These are phyloP conservation scores for Agapornis canus DNA, from an alignment of 2,797 vertebrate species.

Conservation along the genomic window DNA sequence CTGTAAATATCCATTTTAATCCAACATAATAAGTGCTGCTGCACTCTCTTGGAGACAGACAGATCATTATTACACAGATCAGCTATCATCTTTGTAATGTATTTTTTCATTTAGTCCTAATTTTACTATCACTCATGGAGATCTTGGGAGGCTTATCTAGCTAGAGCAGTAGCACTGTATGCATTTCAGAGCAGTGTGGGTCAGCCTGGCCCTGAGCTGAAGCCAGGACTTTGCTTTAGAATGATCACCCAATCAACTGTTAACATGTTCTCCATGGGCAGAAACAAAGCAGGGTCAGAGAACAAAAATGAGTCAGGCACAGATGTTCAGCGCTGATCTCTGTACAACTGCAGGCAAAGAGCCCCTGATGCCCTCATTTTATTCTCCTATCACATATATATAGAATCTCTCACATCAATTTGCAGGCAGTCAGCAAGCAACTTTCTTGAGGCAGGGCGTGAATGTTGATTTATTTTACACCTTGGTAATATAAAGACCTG, in stretches of 20 bases:
- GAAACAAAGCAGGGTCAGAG: background rate
- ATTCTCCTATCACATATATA: background rate
- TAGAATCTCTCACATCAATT: background rate
- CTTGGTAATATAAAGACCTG: background rate
- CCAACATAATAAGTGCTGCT: background rate
- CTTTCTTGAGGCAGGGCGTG: background rate
- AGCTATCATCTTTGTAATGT: background rate
- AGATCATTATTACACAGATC: background rate
- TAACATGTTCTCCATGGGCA: background rate
- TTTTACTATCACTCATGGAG: background rate
- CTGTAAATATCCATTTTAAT: constrained; percentile 9
- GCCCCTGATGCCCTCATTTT: background rate
- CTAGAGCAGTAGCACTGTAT: background rate
- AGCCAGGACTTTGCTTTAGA: background rate
- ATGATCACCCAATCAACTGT: background rate
- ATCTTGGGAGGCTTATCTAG: background rate
- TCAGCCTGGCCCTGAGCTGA: background rate
- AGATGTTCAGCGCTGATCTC: background rate
- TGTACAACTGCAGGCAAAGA: background rate
- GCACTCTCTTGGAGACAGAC: background rate
- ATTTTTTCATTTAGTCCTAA: constrained; percentile 9
- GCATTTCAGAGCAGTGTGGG: background rate
- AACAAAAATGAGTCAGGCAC: background rate
- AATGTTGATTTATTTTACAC: background rate
- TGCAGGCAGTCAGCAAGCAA: background rate